Evolutionary conservation across 2,888 invertebrate species (phyloP), one percentile per base, ranked within the genome.

Genomic region (Drosophila parthenogenetica): DNA sequence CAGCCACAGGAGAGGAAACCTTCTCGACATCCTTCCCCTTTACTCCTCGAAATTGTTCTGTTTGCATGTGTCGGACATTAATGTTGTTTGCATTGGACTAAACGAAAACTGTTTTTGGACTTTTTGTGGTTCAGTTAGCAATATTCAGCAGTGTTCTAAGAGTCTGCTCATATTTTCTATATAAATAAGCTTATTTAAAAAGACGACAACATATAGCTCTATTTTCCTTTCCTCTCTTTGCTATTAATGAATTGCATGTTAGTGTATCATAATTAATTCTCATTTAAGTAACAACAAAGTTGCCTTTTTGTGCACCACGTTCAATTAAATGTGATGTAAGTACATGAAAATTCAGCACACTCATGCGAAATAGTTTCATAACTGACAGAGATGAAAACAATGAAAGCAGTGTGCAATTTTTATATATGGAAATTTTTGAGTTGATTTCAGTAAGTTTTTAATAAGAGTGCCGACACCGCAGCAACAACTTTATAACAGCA

Each of bases 51-150:
- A 40, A 37, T 40, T 16, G 69, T 29, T 19, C 71, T 69, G 84
- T 81, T 79, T 87, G 78, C 81, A 80, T 78, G 80, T 70, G 70
- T 62, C 49, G 45, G 78, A 72, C 76, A 74, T 84, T 81, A 82
- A 85, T 80, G 78, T 72, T 78, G 70, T 87, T 80, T 80, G 82
- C 45, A 76, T 81, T 79, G 75, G 62, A 57, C 72, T 59, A 61
- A 77, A 74, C 53, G 79, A 79, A 72, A 81, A 72, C 73, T 73
- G 45, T 77, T 71, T 71, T 64, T 53, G 68, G 43, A 69, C 64
- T 70, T 73, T 76, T 64, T 70, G 62, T 58, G 69, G 69, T 54
- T 66, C 60, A 63, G 62, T 67, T 50, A 61, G 59, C 61, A 48
- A 13, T 13, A 35, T 35, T 42, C 49, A 43, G 50, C 43, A 45